phyloP scores from a whole-genome alignment of 1,140 invertebrate genomes.

The Drosophila miranda region DNA sequence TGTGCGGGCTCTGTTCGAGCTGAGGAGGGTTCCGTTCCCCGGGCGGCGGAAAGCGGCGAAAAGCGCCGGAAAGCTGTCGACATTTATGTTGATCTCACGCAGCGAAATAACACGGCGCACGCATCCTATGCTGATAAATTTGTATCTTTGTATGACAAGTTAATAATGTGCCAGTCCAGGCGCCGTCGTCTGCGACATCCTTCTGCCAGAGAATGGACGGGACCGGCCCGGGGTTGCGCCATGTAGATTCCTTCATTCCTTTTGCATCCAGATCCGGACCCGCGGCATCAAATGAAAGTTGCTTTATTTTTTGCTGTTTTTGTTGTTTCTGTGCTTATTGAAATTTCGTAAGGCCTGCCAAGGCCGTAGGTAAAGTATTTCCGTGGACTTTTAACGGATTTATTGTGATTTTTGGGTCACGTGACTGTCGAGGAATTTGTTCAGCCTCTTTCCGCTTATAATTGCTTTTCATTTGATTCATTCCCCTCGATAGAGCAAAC shows the following conservation, averaged over 20 bases:
- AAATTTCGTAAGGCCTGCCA: conserved; percentile 48
- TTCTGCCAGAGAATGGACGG: conserved; percentile 2
- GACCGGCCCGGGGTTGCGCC: conserved; percentile 3
- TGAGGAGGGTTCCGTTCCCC: conserved; percentile 22
- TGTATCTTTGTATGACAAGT: conserved; percentile 81
- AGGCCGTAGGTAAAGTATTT: conserved; percentile 49
- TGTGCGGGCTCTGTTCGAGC: neutral
- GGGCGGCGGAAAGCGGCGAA: too few species aligned
- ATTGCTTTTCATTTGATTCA: conserved; percentile 75
- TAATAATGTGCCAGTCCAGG: conserved; percentile 78
- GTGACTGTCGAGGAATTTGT: conserved; percentile 67
- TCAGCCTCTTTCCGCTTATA: conserved; percentile 26
- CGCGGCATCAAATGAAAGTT: conserved; percentile 15
- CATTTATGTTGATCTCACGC: conserved; percentile 71
- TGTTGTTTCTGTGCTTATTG: conserved; percentile 48
- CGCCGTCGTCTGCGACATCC: conserved; percentile 37
- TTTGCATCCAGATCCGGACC: conserved; percentile 22
- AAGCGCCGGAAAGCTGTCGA: conserved; percentile 36
- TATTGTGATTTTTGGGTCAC: conserved; percentile 76
- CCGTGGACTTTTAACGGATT: conserved; percentile 66
- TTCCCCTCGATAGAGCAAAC: conserved; percentile 17
- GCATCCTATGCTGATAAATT: conserved; percentile 70
- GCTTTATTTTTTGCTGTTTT: conserved; percentile 11
- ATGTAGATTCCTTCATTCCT: conserved; percentile 14
- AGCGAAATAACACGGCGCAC: conserved; percentile 60